Base-by-base conservation (phyloP, 2,888 invertebrate genomes). In the Erpobdella octoculata region DNA sequence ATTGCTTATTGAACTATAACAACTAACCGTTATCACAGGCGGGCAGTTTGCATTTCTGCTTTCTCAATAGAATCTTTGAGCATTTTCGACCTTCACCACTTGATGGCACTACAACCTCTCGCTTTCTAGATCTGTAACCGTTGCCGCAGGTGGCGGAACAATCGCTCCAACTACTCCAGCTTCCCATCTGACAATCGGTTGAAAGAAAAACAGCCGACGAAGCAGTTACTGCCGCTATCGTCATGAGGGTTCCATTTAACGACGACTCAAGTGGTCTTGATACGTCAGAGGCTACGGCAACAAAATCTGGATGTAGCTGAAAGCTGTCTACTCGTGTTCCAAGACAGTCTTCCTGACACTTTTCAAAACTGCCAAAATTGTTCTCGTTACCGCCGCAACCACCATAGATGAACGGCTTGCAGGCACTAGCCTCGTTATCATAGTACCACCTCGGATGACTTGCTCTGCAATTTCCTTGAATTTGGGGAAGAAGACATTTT, bases 301-400 rank as follows among this genome's bases (percentile, higher is more conserved):
- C n/a, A n/a, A n/a, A n/a, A n/a, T n/a, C n/a, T n/a, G n/a, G n/a
- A n/a, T n/a, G n/a, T n/a, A n/a, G n/a, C n/a, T n/a, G n/a, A n/a
- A n/a, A n/a, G n/a, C n/a, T n/a, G n/a, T n/a, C n/a, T n/a, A n/a
- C n/a, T n/a, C n/a, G n/a, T n/a, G n/a, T n/a, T n/a, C 8, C 18
- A 12, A 38, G 21, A 53, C 73, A 73, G 18, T 21, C 25, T 5
- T 58, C 69, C 37, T 21, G 6, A 66, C 80, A 80, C 33, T 78
- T 78, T 9, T 72, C 76, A 37, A 71, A 69, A 3, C 77, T 74
- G 15, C 69, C 62, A 84, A 93, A 93, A 71, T 91, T 86, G 83
- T 93, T 93, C 68, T 89, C 89, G 77, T 91, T 91, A 35, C 93
- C 93, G 46, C 86, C 87, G 80, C 93, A 93, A 72, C 93, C 93